Evolutionary conservation across 2,888 invertebrate genomes (phyloP), one percentile per base, ranked within the genome.

Genomic region (Pandemis corylana): DNA sequence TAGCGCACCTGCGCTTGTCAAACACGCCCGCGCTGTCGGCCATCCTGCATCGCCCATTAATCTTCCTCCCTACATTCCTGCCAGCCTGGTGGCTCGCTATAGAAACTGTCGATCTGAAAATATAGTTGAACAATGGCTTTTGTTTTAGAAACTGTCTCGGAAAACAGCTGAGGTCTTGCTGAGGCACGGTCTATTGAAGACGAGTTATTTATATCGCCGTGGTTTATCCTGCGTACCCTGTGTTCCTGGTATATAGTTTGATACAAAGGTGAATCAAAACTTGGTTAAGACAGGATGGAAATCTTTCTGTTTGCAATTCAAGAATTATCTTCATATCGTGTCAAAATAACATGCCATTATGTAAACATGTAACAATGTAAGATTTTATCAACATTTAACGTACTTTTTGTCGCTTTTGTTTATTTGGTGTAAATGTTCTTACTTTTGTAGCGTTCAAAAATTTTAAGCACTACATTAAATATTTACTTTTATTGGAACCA

Each of bases 1-100:
- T 93, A 92, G 93, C 93, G 86, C 94, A 94, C 94, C 94, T 94
- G 94, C 90, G 90, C 93, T 90, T 92, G 93, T 93, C 94, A 92
- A 93, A 92, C 91, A 90, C 89, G 89, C 88, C 92, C 91, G 91
- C 91, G 88, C 89, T 92, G 92, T 91, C 90, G 87, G 88, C 87
- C 85, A 86, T 84, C 86, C 87, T 82, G 83, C 83, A 79, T 81
- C 79, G 79, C 84, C 88, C 94, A 94, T 94, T 94, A 94, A 94
- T 94, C 94, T 94, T 92, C 82, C 94, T 94, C 92, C 82, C 89
- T 90, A 89, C 88, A 90, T 91, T 89, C 90, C 89, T 90, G 89
- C 89, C 91, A 89, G 85, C 85, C 80, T 80, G 81, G 82, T 84
- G 86, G 82, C 83, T 80, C 79, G 75, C 80, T 82, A 81, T 70